These are phyloP conservation scores for Anarrhichthys ocellatus DNA, from an alignment of 2,113 vertebrate genomes.

Conservation along the genomic window DNA sequence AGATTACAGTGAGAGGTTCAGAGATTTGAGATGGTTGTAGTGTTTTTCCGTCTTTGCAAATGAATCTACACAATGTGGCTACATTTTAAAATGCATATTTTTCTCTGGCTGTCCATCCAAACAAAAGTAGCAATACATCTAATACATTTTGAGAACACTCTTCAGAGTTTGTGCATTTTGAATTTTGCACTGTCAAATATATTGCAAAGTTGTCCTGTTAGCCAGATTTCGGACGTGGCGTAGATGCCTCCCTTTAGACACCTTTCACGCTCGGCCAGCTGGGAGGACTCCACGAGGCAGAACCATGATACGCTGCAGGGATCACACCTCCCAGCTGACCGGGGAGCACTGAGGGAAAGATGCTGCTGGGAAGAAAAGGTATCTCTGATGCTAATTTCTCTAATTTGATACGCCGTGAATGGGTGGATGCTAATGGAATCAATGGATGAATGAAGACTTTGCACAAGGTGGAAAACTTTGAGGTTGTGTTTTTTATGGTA, in stretches of 20 bases:
- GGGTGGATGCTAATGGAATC: neutral
- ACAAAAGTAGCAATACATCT: neutral
- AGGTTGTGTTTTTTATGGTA: neutral
- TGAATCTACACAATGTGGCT: too few species aligned
- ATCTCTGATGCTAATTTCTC: neutral
- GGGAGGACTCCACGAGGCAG: slow-evolving; percentile 7
- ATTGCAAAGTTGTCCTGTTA: neutral
- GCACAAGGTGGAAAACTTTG: neutral
- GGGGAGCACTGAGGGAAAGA: neutral
- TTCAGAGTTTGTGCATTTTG: neutral
- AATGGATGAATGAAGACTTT: slow-evolving; percentile 1
- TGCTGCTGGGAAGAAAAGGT: neutral
- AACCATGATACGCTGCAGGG: slow-evolving; percentile 51
- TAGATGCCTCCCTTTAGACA: neutral
- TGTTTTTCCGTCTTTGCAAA: too few species aligned
- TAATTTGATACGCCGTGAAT: neutral
- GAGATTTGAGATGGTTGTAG: too few species aligned
- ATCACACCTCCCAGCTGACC: slow-evolving; percentile 65
- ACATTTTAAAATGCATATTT: too few species aligned
- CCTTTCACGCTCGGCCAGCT: slow-evolving; percentile 15
- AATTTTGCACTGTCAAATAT: neutral
- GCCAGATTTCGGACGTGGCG: neutral
- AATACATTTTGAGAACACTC: neutral
- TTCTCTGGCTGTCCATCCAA: too few species aligned
- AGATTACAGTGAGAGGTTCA: too few species aligned